These are phyloP conservation scores for Linurgus olivaceus DNA, from an alignment of 2,797 vertebrate species.

Conservation along the genomic window DNA sequence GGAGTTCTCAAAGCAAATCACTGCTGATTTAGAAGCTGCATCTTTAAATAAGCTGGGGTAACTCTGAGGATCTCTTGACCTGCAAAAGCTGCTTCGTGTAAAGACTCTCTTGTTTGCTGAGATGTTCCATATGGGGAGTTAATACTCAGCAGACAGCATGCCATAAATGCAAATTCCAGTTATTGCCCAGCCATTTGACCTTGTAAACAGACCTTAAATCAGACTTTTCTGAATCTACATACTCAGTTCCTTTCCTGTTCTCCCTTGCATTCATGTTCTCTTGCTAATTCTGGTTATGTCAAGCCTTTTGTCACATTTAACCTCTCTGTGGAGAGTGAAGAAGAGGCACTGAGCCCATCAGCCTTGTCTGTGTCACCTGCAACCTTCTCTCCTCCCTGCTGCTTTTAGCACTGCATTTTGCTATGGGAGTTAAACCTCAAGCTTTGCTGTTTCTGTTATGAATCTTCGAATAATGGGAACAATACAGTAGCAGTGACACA, in stretches of 20 bases:
- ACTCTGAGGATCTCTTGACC: background rate
- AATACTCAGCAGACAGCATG: background rate
- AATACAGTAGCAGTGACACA: background rate
- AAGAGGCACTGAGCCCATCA: background rate
- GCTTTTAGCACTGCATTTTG: background rate
- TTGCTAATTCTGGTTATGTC: background rate
- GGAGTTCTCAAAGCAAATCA: background rate
- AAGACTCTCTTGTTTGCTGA: background rate
- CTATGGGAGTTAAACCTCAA: background rate
- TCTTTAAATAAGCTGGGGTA: background rate
- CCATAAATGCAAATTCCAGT: background rate
- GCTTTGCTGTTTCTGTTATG: background rate
- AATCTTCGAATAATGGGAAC: background rate
- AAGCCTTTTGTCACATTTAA: background rate
- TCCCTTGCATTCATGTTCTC: background rate
- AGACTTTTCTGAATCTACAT: background rate
- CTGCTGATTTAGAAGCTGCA: background rate
- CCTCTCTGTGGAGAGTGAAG: background rate
- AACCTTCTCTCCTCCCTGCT: background rate
- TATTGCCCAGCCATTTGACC: background rate
- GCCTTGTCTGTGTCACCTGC: background rate
- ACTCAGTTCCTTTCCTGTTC: background rate
- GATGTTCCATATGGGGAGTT: background rate
- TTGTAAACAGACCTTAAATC: background rate
- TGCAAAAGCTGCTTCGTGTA: background rate